phyloP scores from a whole-genome alignment of 2,797 vertebrate species.

The Ammospiza maritima region DNA sequence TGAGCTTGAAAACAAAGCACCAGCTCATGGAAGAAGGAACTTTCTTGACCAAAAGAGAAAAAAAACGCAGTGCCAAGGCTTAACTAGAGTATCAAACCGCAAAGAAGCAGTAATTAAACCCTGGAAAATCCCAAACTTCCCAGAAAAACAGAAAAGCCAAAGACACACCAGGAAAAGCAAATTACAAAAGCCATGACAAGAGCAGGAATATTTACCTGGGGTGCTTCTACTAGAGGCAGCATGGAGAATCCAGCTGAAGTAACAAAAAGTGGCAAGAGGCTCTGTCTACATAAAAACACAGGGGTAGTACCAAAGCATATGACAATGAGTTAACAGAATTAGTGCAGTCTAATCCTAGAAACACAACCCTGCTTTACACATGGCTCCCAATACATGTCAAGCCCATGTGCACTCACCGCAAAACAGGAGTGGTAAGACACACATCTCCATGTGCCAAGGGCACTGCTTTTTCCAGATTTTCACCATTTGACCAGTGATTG shows the following conservation, averaged over 20 bases:
- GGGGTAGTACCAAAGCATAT: not conserved
- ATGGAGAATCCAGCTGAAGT: not conserved
- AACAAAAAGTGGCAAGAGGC: not conserved
- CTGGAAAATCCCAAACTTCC: not conserved
- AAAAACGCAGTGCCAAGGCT: not conserved
- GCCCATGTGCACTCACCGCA: not conserved
- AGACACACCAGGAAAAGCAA: not conserved
- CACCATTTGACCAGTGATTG: not conserved
- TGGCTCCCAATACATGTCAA: accelerated
- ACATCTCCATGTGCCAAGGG: not conserved
- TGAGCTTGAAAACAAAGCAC: not conserved
- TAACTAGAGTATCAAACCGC: not conserved
- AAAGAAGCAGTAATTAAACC: not conserved
- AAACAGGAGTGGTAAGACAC: not conserved
- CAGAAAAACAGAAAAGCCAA: not conserved
- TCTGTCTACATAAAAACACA: not conserved
- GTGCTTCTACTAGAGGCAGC: not conserved
- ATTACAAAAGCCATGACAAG: not conserved
- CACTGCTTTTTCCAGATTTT: not conserved
- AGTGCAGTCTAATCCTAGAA: not conserved
- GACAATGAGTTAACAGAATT: not conserved
- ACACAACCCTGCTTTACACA: not conserved
- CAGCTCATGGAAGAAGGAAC: not conserved
- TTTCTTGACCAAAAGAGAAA: not conserved
- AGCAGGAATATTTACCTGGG: not conserved